phyloP scores from a whole-genome alignment of 2,113 vertebrate species.

The Emydocephalus ijimae region DNA sequence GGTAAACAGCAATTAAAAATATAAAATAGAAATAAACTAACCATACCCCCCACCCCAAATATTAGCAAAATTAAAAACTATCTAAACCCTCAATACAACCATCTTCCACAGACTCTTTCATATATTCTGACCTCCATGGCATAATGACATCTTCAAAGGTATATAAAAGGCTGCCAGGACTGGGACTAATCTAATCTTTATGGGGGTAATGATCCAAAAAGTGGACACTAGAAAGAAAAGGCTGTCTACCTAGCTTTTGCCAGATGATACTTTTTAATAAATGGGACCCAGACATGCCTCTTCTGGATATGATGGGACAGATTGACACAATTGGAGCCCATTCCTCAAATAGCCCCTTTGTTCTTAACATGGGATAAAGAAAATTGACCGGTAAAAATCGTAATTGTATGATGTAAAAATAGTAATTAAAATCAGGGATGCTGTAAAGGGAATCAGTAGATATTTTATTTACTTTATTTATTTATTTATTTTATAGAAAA shows the following conservation, averaged over 20 bases:
- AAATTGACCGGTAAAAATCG: neutral
- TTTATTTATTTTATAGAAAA: neutral
- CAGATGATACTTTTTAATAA: neutral
- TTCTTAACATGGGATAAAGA: neutral
- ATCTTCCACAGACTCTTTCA: neutral
- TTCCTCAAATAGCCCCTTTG: neutral
- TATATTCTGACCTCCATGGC: neutral
- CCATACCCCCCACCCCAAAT: neutral
- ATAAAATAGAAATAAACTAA: neutral
- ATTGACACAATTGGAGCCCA: neutral
- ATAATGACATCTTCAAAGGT: neutral
- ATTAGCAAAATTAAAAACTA: neutral
- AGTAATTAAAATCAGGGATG: neutral
- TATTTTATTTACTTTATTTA: neutral
- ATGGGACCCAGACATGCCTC: neutral
- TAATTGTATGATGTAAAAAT: neutral
- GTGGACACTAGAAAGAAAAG: neutral
- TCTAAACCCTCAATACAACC: neutral
- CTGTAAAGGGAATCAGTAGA: neutral
- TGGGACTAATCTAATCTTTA: neutral
- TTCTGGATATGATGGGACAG: neutral
- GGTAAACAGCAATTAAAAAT: neutral
- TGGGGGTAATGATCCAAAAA: neutral
- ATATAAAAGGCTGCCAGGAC: neutral
- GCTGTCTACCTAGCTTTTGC: neutral